Evolutionary conservation across 2,113 vertebrate genomes (phyloP).

Genomic region (Myrmecophaga tridactyla): DNA sequence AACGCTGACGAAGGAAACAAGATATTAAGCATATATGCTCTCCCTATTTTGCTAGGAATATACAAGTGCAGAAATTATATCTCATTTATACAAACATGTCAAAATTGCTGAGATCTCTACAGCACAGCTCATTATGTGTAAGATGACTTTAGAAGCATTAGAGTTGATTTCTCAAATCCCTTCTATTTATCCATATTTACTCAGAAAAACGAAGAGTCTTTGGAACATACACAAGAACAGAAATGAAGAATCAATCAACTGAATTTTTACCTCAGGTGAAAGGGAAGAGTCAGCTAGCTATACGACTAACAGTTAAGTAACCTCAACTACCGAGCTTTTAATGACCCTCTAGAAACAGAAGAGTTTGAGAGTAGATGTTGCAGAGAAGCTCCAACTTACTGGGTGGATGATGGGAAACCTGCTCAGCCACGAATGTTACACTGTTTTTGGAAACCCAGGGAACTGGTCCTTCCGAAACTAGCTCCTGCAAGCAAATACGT

Average conservation of each 20-base stretch:
- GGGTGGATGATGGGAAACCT: conserved; percentile 99
- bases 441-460: conserved; percentile 92
- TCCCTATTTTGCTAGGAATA: neutral
- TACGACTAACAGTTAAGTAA: neutral
- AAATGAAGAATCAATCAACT: neutral
- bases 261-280: neutral
- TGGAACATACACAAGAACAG: conserved; percentile 8
- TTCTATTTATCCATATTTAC: neutral
- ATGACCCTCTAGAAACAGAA: neutral
- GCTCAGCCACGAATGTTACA: conserved; percentile 97
- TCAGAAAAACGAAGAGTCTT: neutral
- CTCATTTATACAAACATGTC: neutral
- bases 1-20: neutral
- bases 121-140: neutral
- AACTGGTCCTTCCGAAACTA: conserved; percentile 93
- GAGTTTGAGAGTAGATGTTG: neutral
- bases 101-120: neutral
- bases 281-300: neutral
- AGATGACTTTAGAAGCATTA: neutral
- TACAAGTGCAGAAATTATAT: neutral
- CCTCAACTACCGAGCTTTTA: neutral
- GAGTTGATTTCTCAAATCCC: neutral
- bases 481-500: conserved; percentile 84
- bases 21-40: neutral
- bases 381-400: conserved; percentile 88